Conservation (phyloP, 2,888 invertebrate species). For the Lysandra bellargus region DNA sequence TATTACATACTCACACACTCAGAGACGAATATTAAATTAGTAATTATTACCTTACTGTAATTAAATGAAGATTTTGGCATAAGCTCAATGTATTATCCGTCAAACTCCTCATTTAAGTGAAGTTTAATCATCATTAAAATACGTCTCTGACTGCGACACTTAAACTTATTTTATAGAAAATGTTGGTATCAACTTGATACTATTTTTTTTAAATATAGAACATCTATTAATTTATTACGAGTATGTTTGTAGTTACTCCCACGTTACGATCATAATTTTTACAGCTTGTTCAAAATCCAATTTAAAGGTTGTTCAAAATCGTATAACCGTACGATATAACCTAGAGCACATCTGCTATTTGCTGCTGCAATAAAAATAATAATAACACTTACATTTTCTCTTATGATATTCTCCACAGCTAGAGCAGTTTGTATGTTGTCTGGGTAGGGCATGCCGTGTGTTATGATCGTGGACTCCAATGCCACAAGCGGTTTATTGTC, state of each 20-base stretch:
- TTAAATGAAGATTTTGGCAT: too few relatives aligned
- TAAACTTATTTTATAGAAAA: too few relatives aligned
- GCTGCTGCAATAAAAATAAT: not conserved
- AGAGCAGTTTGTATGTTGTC: conserved; percentile 92
- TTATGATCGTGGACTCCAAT: conserved; percentile 97
- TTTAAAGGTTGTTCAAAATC: not conserved
- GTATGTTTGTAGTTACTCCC: not conserved
- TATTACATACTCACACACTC: too few relatives aligned
- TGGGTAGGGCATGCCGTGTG: conserved; percentile 98
- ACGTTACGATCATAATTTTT: not conserved
- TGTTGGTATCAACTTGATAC: too few relatives aligned
- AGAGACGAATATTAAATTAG: too few relatives aligned
- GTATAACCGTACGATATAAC: not conserved
- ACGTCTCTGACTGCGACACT: too few relatives aligned
- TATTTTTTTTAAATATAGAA: not conserved
- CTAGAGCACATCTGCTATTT: not conserved
- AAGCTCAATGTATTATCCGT: too few relatives aligned
- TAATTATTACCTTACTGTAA: too few relatives aligned
- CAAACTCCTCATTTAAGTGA: too few relatives aligned
- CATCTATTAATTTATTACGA: not conserved
- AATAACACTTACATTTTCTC: conserved; percentile 79
- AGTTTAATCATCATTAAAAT: too few relatives aligned
- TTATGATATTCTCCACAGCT: conserved; percentile 89
- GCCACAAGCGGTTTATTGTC: conserved; percentile 90
- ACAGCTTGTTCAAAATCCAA: not conserved